Base-by-base conservation (phyloP, 2,888 invertebrate genomes). In the Aleiodes leptofemur region DNA sequence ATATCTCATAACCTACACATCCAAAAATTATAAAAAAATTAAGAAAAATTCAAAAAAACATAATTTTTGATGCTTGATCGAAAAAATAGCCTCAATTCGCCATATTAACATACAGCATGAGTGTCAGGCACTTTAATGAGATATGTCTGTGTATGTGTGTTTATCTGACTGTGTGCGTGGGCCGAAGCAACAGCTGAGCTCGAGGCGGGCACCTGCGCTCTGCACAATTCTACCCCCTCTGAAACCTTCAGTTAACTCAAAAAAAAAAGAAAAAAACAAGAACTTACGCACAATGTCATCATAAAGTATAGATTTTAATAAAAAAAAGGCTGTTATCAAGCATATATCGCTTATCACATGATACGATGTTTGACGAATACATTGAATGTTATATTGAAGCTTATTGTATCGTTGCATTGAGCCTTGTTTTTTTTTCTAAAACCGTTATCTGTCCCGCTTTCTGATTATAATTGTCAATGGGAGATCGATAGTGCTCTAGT, bases 121-220 rank as follows among this genome's bases (percentile, higher is more conserved):
- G 51, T 14, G 8, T 51, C 4, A 4, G 51, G 4, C 51, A 51
- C 6, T 9, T 43, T 43, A 43, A 43, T 43, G 38, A 53, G n/a
- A 57, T 55, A 14, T 48, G n/a, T 13, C 9, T 38, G 29, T 38
- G 50, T 31, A 23, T 23, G 23, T 23, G 23, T 23, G 2, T 23
- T 1, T 23, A 23, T 23, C 1, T 23, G 2, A 1, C 23, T 23
- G 23, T 23, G 23, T 23, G 64, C 6, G 59, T 51, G 66, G 14
- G 64, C 72, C 79, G 83, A 86, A 86, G 87, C 87, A 87, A 86
- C 87, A 87, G 87, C 87, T 87, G 87, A 87, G 84, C 83, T 82
- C 82, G 82, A 83, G 81, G 85, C 79, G 79, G 84, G 82, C 87
- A 87, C 87, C 87, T 87, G 86, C 86, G 82, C 80, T 82, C 83